Conservation (phyloP, 2,797 vertebrate genomes). For the Leptatherina wallacei region DNA sequence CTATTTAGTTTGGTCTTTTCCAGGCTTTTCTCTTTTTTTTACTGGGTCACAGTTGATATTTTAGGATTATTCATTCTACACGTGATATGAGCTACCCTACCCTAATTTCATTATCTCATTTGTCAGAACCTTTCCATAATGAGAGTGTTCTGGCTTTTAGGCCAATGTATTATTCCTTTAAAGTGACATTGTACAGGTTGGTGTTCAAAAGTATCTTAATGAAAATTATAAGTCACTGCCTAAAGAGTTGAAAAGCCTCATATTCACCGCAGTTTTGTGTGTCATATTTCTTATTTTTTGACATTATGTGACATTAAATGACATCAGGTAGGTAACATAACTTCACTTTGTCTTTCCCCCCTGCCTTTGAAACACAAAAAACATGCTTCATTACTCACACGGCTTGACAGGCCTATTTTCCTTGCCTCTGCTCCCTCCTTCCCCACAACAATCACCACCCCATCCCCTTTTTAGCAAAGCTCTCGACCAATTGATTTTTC, state of each 20-base stretch:
- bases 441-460: constrained; percentile 33
- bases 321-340: constrained; percentile 31
- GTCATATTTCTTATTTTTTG: constrained; percentile 35
- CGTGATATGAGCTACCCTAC: not conserved
- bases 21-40: not conserved
- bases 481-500: constrained; percentile 83
- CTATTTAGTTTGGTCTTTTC: not conserved
- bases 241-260: constrained; percentile 27
- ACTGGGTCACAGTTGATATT: not conserved
- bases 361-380: constrained; percentile 70
- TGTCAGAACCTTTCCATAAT: not conserved
- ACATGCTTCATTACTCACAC: constrained; percentile 76
- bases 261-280: constrained; percentile 16
- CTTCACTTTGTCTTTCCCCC: constrained; percentile 52
- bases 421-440: constrained; percentile 17
- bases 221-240: constrained; percentile 35
- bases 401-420: constrained; percentile 60
- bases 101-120: not conserved
- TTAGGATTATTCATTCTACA: not conserved
- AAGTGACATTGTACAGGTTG: not conserved
- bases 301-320: constrained; percentile 49
- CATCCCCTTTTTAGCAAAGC: constrained; percentile 69
- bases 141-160: not conserved
- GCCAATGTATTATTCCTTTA: not conserved
- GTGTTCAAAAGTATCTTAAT: constrained; percentile 9